These are phyloP conservation scores for Parazoanthus darwini DNA, from an alignment of 92 coral and sea anemone species.

Conservation along the genomic window DNA sequence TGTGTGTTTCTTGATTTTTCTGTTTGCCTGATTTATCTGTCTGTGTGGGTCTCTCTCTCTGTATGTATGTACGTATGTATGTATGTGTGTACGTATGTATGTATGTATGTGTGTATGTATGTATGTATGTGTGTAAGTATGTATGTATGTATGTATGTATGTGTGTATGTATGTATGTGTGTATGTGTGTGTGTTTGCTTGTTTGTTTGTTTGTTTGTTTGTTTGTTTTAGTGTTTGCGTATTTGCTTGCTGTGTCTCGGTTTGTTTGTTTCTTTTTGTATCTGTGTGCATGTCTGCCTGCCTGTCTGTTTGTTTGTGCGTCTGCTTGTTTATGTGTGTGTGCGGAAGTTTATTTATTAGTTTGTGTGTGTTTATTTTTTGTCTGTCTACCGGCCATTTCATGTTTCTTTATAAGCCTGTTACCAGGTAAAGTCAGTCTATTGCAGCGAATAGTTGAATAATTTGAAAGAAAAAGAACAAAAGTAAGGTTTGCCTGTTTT, in stretches of 20 bases:
- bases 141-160: not conserved
- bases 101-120: too few species aligned
- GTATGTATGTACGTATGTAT: not conserved
- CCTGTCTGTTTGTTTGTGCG: not conserved
- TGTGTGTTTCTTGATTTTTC: too few species aligned
- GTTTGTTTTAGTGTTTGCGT: too few species aligned
- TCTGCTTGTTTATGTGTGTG: not conserved
- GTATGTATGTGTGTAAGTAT: too few species aligned
- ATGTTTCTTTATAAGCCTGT: not conserved
- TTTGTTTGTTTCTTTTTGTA: not conserved
- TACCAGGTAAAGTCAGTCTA: not conserved
- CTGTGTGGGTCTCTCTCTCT: not conserved
- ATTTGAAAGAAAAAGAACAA: not conserved
- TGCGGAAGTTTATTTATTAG: too few species aligned
- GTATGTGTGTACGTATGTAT: too few species aligned
- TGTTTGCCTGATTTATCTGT: too few species aligned
- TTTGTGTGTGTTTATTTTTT: not conserved
- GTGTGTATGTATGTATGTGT: too few species aligned
- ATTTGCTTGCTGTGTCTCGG: not conserved
- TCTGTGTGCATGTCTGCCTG: too few species aligned
- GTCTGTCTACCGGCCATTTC: not conserved
- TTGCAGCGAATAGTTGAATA: not conserved
- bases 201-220: too few species aligned
- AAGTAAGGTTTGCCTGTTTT: constrained; percentile 15
- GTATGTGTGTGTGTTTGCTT: too few species aligned